Base-by-base conservation (phyloP, 2,888 invertebrate species). In the Melanchra persicariae region DNA sequence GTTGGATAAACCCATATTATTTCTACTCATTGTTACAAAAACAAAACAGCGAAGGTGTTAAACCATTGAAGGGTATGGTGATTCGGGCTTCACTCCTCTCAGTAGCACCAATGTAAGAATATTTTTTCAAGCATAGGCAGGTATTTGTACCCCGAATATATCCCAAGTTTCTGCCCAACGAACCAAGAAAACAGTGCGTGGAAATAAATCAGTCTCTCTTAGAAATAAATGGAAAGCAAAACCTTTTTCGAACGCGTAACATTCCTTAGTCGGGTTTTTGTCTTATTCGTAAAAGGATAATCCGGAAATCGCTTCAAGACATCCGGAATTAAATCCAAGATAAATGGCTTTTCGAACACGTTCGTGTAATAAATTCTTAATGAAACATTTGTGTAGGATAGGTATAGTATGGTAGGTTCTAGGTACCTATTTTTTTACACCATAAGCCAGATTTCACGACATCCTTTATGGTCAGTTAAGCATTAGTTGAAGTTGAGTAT, bases 261-360 rank as follows among this genome's bases (percentile, higher is more conserved):
- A 74, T 74, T 69, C 77, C 43, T 37, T 26, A 17, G 22, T 57
- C 5, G 26, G 40, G 19, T 49, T 59, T 69, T 64, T 78, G 58
- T 78, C 52, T 77, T 62, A 62, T 77, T 77, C 58, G 34, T 52
- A 71, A 59, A 72, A 60, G 72, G 75, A 75, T 75, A 64, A 64
- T 63, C 59, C 49, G 63, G 71, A 77, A 70, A 78, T 71, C 49
- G 58, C 49, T 71, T 78, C 47, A 45, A 63, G 55, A 64, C 60
- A 55, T 78, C 30, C 43, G 17, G 24, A 75, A 63, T 71, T 62
- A 62, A 77, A 74, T 75, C 24, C 37, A 77, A 77, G 52, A 70
- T 74, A 75, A 70, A 77, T 76, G 52, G 71, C 34, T 71, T 74
- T 58, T 40, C 71, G 47, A 70, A 47, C 37, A 58, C 57, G 40